These are phyloP conservation scores for Falco punctatus DNA, from an alignment of 2,113 vertebrate species.

Conservation along the genomic window DNA sequence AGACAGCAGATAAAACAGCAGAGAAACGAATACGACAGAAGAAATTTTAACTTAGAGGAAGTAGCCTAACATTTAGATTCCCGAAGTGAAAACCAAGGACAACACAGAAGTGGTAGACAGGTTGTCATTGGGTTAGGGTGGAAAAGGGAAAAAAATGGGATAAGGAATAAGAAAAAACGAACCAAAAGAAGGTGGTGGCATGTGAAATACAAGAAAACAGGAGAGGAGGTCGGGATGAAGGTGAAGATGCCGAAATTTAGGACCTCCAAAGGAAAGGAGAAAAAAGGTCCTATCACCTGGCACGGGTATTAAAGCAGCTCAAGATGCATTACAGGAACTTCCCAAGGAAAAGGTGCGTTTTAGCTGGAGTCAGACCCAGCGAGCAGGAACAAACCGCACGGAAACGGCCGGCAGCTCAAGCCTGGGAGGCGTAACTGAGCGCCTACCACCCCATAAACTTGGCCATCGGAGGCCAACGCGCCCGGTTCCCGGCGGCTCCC, in stretches of 20 bases:
- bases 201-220: not conserved
- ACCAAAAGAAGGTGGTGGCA: not conserved
- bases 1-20: not conserved
- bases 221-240: not conserved
- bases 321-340: not conserved
- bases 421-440: rapidly evolving
- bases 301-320: not conserved
- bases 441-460: not conserved
- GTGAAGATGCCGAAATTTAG: not conserved
- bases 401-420: not conserved
- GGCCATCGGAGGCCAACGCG: rapidly evolving
- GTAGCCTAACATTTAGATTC: not conserved
- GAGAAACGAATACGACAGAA: not conserved
- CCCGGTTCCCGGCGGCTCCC: not conserved
- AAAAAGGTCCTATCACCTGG: not conserved
- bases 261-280: not conserved
- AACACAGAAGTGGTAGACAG: not conserved
- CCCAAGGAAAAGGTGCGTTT: not conserved
- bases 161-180: not conserved
- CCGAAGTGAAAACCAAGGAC: not conserved
- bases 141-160: rapidly evolving
- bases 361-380: not conserved
- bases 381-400: not conserved
- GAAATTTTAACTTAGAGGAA: not conserved
- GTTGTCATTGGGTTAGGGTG: not conserved